A percentile compares a stretch with the other conserved stretches of the same genome.
Evolutionary conservation across 2,113 vertebrate species (phyloP).

Genomic region (Mormoops blainvillei): DNA sequence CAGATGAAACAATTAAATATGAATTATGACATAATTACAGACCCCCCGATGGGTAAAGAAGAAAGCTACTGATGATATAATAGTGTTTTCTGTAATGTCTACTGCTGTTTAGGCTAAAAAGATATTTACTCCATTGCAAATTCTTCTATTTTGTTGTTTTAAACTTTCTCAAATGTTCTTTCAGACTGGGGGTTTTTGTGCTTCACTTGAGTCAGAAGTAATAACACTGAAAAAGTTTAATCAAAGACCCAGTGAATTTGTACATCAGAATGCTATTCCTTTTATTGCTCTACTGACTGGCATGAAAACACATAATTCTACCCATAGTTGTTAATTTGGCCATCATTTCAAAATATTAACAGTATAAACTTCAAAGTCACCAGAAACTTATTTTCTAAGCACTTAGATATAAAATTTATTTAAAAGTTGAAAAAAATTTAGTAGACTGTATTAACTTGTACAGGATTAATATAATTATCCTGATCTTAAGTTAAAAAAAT

Average conservation of each 20-base stretch:
- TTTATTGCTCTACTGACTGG: accelerated
- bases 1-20: slow-evolving; percentile 75
- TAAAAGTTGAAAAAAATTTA: not conserved
- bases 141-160: slow-evolving; percentile 11
- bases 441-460: not conserved
- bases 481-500: not conserved
- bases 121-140: slow-evolving; percentile 11
- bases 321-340: accelerated
- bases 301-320: accelerated
- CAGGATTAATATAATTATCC: not conserved
- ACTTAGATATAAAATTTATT: not conserved
- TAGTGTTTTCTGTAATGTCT: slow-evolving; percentile 47
- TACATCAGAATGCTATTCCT: not conserved
- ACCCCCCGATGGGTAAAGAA: slow-evolving; percentile 67
- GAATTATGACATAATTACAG: slow-evolving; percentile 75
- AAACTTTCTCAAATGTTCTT: slow-evolving; percentile 37
- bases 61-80: slow-evolving; percentile 70
- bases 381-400: not conserved
- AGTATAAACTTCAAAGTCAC: not conserved
- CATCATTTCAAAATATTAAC: not conserved
- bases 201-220: not conserved
- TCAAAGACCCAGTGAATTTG: not conserved
- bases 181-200: not conserved
- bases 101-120: slow-evolving; percentile 33
- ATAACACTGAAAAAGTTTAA: not conserved